Base-by-base conservation (phyloP, 2,888 invertebrate species). In the Hylaea fasciaria region DNA sequence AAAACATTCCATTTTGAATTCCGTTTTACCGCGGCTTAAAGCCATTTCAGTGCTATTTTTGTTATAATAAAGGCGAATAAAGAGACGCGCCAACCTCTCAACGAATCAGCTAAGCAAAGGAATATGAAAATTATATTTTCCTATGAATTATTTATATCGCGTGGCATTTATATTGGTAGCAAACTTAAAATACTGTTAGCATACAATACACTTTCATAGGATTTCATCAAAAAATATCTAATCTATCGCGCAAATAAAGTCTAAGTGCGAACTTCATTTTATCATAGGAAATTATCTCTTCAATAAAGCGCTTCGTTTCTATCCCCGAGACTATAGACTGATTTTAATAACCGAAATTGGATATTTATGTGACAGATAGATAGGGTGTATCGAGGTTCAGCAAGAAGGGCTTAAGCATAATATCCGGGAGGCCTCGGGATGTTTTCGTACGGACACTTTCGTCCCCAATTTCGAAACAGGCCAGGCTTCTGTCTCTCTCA, bases 111-210 rank as follows among this genome's bases (percentile, higher is more conserved):
- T 76, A 78, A 81, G 77, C 73, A 74, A 76, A 80, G 76, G 74
- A 81, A 80, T 77, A 81, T 78, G 32, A 78, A 81, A 80, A 80
- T 78, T 73, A 67, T 76, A 79, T 77, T 78, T 70, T 73, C 73
- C 70, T 79, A 81, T 80, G 80, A 81, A 81, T 80, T 77, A 81
- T 80, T 77, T 76, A 81, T 69, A 66, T 59, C 60, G 37, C 16
- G 35, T 51, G 32, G 32, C 10, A 10, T 32, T 9, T 9, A 45
- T 17, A 46, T 28, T 48, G 29, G 17, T 43, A 17, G 47, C 32
- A 40, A 9, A 44, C 35, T 22, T 29, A 39, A 44, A 22, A 22
- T 22, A 22, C 3, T 22, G 22, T 5, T n/a, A n/a, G n/a, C n/a
- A n/a, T n/a, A n/a, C n/a, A n/a, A n/a, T n/a, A n/a, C n/a, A n/a